Base-by-base conservation (phyloP, 2,113 vertebrate species). In the Holacanthus passer region DNA sequence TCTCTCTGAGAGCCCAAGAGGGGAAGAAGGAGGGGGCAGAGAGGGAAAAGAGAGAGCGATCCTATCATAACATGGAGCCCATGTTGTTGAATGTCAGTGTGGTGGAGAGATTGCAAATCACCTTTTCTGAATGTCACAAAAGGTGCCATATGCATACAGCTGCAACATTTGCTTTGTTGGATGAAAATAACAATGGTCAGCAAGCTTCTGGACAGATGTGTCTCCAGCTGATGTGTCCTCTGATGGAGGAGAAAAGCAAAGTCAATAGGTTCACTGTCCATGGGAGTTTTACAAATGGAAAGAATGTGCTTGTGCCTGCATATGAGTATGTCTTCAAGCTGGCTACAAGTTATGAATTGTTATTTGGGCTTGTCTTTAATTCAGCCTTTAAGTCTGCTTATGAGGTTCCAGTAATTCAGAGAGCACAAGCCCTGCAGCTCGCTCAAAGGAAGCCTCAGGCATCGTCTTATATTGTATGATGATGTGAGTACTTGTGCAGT, bases 71-170 rank as follows among this genome's bases (percentile, higher is more conserved):
- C 74, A 87, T 17, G 29, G 55, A 80, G 72, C 64, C 47, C 41
- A 7, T 84, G 85, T 74, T 79, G 82, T 67, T 85, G 86, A 91
- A 91, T 88, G 85, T 86, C 89, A 91, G 60, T 50, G 73, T 79
- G 71, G 73, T 69, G 60, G 71, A 68, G 72, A 82, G 80, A 82
- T 47, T 79, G 76, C 69, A 84, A 83, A 87, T 80, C 60, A 66
- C 53, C 45, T 85, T 77, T 77, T 74, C 70, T 73, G 83, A 92
- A 91, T 89, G 90, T 89, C 85, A 89, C 80, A 41, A 81, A 88
- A 87, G 70, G 77, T 72, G 70, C 75, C 85, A 62, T 75, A 79
- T 85, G 82, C 82, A 87, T 73, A 83, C 82, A 87, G 78, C 79
- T 83, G 86, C 67, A 73, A 68, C 65, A 74, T 87, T 86, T 83